A percentile compares a stretch with the other conserved stretches of the same genome.
phyloP scores from a whole-genome alignment of 2,888 invertebrate species.

The Rhimphoctona megacephalus region DNA sequence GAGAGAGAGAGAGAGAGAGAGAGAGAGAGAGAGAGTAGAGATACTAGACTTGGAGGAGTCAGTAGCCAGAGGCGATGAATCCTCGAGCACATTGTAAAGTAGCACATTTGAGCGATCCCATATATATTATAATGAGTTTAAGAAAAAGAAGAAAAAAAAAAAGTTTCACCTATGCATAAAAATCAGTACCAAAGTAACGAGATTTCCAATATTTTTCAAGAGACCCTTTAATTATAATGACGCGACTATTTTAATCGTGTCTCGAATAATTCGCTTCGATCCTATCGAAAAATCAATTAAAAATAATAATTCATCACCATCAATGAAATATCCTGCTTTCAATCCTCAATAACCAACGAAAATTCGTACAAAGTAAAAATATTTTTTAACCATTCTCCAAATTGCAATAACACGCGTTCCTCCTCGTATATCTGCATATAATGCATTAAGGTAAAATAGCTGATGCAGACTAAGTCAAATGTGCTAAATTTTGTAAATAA shows the following conservation, averaged over 20 bases:
- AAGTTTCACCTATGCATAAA: neutral
- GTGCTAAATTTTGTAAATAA: too few species aligned
- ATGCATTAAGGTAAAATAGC: too few species aligned
- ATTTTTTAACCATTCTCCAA: neutral
- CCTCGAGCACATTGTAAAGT: conserved; percentile 22
- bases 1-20: neutral
- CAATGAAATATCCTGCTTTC: too few species aligned
- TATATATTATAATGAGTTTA: neutral
- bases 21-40: neutral
- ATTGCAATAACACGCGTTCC: neutral
- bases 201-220: neutral
- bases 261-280: neutral
- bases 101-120: conserved; percentile 39
- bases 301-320: too few species aligned
- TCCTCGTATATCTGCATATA: neutral
- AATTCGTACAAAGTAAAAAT: conserved; percentile 2
- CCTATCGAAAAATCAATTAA: neutral
- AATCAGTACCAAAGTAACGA: neutral
- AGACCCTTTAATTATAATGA: neutral
- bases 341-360: neutral
- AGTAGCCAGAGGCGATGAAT: conserved; percentile 50
- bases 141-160: neutral
- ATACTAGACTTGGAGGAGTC: conserved; percentile 56
- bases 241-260: neutral
- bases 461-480: too few species aligned